phyloP scores from a whole-genome alignment of 2,888 invertebrate genomes.

The Caenorhabditis imperialis region DNA sequence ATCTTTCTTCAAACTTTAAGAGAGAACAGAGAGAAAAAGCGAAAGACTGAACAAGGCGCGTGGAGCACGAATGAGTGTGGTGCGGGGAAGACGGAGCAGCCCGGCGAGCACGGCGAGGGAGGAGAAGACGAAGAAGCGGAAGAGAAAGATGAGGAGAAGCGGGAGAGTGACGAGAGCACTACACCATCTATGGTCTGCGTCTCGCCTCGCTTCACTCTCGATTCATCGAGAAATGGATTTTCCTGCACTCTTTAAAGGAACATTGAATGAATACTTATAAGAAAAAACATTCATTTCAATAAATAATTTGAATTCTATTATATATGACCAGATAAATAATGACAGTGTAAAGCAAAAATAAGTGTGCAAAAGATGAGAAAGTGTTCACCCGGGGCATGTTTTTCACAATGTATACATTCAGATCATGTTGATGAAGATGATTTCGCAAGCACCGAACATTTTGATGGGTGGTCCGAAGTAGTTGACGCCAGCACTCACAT shows the following conservation, averaged over 20 bases:
- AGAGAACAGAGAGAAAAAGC: conserved; percentile 8
- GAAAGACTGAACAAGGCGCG: background rate
- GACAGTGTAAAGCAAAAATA: background rate
- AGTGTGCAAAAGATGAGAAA: conserved; percentile 8
- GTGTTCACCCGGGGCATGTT: conserved; percentile 33
- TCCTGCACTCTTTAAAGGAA: too few relatives aligned
- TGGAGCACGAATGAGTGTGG: conserved; percentile 15
- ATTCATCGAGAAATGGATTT: too few relatives aligned
- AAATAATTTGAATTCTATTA: background rate
- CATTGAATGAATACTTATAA: too few relatives aligned
- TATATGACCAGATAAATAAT: too few relatives aligned
- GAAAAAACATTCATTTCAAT: too few relatives aligned
- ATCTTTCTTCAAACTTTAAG: background rate
- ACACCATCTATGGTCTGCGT: too few relatives aligned
- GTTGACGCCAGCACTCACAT: conserved; percentile 77
- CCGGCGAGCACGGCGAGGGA: conserved; percentile 13
- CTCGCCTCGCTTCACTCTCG: too few relatives aligned
- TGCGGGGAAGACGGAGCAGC: background rate
- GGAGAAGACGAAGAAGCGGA: conserved; percentile 13
- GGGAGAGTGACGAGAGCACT: conserved; percentile 38
- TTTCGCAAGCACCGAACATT: conserved; percentile 78
- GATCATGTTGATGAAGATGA: conserved; percentile 62
- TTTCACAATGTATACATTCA: background rate
- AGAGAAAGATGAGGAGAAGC: conserved; percentile 36
- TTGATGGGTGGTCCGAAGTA: conserved; percentile 80